Conservation (phyloP, 2,797 vertebrate genomes). For the Myotis daubentonii region DNA sequence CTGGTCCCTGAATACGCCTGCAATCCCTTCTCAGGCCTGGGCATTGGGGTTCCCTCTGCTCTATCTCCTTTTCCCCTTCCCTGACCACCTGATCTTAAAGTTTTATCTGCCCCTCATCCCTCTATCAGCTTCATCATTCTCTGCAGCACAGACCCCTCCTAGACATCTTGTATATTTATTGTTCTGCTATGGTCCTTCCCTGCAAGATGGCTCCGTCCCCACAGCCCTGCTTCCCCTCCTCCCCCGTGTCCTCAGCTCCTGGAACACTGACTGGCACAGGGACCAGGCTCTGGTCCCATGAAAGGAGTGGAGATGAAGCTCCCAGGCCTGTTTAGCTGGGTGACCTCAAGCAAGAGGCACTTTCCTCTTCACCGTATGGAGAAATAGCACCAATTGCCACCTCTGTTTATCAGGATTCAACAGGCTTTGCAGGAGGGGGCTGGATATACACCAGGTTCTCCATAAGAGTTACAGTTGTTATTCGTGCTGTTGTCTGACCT, state of each 20-base stretch:
- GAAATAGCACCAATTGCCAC: not conserved
- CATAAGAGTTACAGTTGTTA: not conserved
- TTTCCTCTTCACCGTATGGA: not conserved
- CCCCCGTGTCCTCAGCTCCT: not conserved
- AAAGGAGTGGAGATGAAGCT: not conserved
- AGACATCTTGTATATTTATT: not conserved
- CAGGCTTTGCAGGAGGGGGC: not conserved
- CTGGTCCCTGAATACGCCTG: rapidly evolving
- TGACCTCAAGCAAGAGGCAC: not conserved
- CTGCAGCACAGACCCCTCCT: not conserved
- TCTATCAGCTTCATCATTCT: not conserved
- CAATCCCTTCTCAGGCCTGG: not conserved
- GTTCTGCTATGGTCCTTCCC: not conserved
- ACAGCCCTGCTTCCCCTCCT: not conserved
- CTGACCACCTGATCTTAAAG: not conserved
- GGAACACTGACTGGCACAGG: not conserved
- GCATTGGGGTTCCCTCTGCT: not conserved
- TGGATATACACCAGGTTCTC: not conserved
- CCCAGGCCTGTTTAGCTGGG: not conserved
- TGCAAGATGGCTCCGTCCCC: not conserved
- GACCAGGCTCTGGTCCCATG: not conserved
- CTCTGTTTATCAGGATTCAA: not conserved
- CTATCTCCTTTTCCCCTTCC: not conserved
- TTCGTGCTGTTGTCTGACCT: not conserved
- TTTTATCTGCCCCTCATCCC: not conserved